Base-by-base conservation (phyloP, 2,888 invertebrate species). In the Scaeva pyrastri region DNA sequence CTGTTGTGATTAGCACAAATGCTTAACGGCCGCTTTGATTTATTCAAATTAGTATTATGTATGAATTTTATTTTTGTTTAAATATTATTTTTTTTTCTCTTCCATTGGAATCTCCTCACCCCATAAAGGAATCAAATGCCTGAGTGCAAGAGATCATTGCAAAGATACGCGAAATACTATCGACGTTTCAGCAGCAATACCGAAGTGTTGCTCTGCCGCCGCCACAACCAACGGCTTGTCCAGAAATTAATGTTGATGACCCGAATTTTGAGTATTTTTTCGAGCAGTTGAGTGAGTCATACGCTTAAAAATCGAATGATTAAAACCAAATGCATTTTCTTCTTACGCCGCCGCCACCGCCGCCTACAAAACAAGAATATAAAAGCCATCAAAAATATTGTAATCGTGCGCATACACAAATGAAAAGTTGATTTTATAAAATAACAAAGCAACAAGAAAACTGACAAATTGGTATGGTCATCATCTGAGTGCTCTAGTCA, bases 101-200 rank as follows among this genome's bases (percentile, higher is more conserved):
- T 80, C 73, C 77, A 73, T 81, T 56, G 76, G 48, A 70, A 36
- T 70, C 68, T 41, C 75, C 68, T 41, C 75, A 71, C 81, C 36
- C 31, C 64, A 76, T 72, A 90, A 93, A 96, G 96, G 96, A 96
- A 94, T 96, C 96, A 93, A 96, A 96, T 94, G 96, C 96, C 96
- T 96, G 96, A 96, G 96, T 96, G 94, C 95, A 96, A 95, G 95
- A 95, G 95, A 96, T 96, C 94, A 95, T 95, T 95, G 95, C 95
- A 95, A 96, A 95, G 94, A 95, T 96, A 94, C 95, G 95, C 94
- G 94, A 95, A 94, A 95, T 95, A 94, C 94, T 96, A 94, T 94
- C 95, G 93, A 95, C 95, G 94, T 95, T 95, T 90, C 90, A 93
- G 90, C 91, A 93, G 93, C 91, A 92, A 92, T 92, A 94, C 93